Percentiles rank a stretch among this genome's conserved stretches.
phyloP scores from a whole-genome alignment of 2,113 vertebrate genomes.

The Antechinus flavipes region DNA sequence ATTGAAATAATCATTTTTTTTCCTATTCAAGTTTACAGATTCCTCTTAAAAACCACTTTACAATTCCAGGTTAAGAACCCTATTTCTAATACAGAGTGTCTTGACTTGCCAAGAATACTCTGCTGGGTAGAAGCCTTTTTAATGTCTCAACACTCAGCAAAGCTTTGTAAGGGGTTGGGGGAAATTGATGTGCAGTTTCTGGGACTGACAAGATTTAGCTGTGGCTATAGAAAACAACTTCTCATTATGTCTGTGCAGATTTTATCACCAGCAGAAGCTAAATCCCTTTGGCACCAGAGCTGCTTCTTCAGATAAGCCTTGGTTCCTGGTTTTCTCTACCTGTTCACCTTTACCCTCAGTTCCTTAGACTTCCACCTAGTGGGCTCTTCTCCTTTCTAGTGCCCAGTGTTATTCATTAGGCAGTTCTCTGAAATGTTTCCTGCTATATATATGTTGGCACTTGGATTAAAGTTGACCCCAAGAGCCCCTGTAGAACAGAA shows the following conservation, averaged over 20 bases:
- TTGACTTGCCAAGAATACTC: background rate
- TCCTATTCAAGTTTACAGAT: background rate
- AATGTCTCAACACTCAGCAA: background rate
- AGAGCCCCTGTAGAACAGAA: background rate
- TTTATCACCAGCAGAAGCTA: background rate
- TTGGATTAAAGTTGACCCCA: slow-evolving; percentile 14
- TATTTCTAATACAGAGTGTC: background rate
- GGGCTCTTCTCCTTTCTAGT: background rate
- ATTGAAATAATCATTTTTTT: background rate
- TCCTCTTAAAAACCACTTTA: background rate
- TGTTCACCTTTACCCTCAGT: background rate
- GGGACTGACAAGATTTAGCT: background rate
- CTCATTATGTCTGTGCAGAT: background rate
- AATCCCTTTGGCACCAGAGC: slow-evolving; percentile 27
- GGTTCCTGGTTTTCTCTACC: background rate
- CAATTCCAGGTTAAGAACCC: background rate
- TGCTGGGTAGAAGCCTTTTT: background rate
- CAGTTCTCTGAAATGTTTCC: background rate
- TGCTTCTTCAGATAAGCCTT: background rate
- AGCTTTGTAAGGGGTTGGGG: background rate
- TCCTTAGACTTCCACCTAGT: background rate
- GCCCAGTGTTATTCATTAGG: background rate
- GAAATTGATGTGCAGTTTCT: background rate
- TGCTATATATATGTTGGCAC: slow-evolving; percentile 2
- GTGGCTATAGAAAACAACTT: background rate